Base-by-base conservation (phyloP, 2,113 vertebrate genomes). In the Eurystomus gularis region DNA sequence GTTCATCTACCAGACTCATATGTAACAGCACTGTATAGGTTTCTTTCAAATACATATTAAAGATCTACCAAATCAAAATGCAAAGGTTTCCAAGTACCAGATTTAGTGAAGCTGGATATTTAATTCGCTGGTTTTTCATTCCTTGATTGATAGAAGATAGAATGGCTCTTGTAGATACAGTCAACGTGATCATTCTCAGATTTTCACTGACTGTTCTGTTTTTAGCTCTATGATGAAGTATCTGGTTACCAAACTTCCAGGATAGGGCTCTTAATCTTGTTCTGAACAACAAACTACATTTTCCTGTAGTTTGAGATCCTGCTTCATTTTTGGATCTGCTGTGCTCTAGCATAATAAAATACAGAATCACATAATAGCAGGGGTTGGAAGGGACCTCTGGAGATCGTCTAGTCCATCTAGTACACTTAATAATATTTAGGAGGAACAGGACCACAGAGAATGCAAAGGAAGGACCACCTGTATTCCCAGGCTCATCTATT, bases 401-500 rank as follows among this genome's bases (percentile, higher is more conserved):
- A 42, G 42, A 42, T 42, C 11, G 15, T 42, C 42, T 42, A 42
- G 42, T 42, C 42, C 42, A 42, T 42, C 42, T 42, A 15, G 57
- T 20, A 6, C 2, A 37, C 4, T 48, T 66, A 40, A 10, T 42
- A n/a, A 42, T 16, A 40, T 1, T 0, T 28, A 25, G 35, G 44
- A 8, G 66, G 29, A 91, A 58, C 1, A 42, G 10, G 8, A 14
- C 6, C 17, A 7, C 15, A 48, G 17, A 69, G 35, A 73, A 70
- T 10, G 5, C 9, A 77, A 77, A 80, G 29, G 26, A 69, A 65
- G 24, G 10, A 58, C 2, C 11, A 55, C 5, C 1, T 21, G 31
- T 70, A 91, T 78, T 54, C 25, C 11, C 31, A 58, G 10, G 18
- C 4, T 86, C 44, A 58, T 40, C 15, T 58, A 1, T 35, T 81